These are phyloP conservation scores for Glyphotaelius pellucidus DNA, from an alignment of 2,888 invertebrate genomes.

Conservation along the genomic window DNA sequence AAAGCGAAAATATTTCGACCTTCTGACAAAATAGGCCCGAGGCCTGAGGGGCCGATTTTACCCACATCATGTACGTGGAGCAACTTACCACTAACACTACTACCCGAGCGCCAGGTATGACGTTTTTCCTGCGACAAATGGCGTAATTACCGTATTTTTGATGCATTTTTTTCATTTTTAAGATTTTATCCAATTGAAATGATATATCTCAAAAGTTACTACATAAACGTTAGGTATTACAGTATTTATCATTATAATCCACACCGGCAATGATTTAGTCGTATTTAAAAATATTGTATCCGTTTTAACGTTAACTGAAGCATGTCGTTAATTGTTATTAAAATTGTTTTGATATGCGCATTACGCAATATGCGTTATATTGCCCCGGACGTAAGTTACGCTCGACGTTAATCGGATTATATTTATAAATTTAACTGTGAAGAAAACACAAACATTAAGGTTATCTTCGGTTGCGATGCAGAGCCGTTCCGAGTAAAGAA, in stretches of 20 bases:
- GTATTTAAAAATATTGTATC: background rate
- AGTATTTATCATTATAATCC: background rate
- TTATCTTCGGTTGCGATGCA: constrained; percentile 4
- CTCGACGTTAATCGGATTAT: constrained; percentile 18
- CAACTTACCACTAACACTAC: too few relatives aligned
- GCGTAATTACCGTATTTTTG: background rate
- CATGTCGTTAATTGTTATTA: background rate
- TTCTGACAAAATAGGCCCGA: too few relatives aligned
- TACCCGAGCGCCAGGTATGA: background rate
- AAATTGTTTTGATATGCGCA: background rate
- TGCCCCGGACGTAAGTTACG: background rate
- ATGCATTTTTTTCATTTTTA: too few relatives aligned
- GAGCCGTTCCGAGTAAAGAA: constrained; percentile 20
- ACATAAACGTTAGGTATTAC: background rate
- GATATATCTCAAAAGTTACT: too few relatives aligned
- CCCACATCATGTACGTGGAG: background rate
- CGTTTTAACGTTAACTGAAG: background rate
- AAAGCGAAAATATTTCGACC: too few relatives aligned
- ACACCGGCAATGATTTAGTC: background rate
- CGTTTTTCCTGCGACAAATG: background rate
- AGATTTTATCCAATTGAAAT: too few relatives aligned
- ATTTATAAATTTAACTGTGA: constrained; percentile 39
- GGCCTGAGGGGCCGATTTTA: background rate
- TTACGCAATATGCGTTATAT: background rate
- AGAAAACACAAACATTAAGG: constrained; percentile 3